Evolutionary conservation across 1,140 invertebrate species (phyloP).

Genomic region (Drosophila gunungcola): DNA sequence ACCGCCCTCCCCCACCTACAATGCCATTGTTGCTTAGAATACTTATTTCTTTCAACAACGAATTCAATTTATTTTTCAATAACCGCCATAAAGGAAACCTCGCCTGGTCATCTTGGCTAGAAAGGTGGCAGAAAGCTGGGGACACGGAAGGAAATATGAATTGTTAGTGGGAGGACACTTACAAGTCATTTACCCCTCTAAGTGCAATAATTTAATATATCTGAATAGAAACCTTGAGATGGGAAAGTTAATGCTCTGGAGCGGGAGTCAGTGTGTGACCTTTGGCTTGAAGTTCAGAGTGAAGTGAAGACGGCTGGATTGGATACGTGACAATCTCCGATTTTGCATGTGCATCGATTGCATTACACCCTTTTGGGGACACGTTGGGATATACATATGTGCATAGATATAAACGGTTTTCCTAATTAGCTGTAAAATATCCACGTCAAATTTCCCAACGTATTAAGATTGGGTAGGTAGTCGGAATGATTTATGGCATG

Average conservation of each 20-base stretch:
- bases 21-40: slow-evolving; percentile 62
- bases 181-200: slow-evolving; percentile 71
- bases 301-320: slow-evolving; percentile 33
- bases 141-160: neutral
- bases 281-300: slow-evolving; percentile 27
- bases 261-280: slow-evolving; percentile 32
- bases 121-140: slow-evolving; percentile 24
- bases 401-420: slow-evolving; percentile 10
- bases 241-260: neutral
- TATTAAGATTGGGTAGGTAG: too few relatives aligned
- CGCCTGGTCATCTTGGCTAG: slow-evolving; percentile 28
- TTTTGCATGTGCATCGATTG: slow-evolving; percentile 53
- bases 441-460: neutral
- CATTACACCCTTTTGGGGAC: neutral
- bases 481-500: too few relatives aligned
- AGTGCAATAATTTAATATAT: slow-evolving; percentile 50
- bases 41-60: slow-evolving; percentile 33
- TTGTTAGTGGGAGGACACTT: slow-evolving; percentile 44
- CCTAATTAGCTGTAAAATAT: slow-evolving; percentile 15
- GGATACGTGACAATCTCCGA: slow-evolving; percentile 66
- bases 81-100: slow-evolving; percentile 36
- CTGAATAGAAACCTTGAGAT: slow-evolving; percentile 9
- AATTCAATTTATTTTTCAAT: slow-evolving; percentile 79
- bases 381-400: neutral
- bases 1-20: neutral